Evolutionary conservation across 2,113 vertebrate species (phyloP).

Genomic region (Nycticryphes semicollaris): DNA sequence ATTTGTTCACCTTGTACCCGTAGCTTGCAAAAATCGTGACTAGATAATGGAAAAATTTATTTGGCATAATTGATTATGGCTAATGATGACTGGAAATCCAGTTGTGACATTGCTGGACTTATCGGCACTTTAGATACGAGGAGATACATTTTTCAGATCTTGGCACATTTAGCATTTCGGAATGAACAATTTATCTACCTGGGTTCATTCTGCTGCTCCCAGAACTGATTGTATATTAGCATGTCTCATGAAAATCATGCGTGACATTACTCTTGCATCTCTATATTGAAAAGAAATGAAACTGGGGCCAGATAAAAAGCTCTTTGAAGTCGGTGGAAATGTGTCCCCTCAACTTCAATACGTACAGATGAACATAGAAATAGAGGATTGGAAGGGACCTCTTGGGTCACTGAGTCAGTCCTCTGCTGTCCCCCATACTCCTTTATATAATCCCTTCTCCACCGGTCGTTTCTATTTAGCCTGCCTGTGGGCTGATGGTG

Average conservation of each 20-base stretch:
- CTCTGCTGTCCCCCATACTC: not conserved
- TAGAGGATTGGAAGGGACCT: not conserved
- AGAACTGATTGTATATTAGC: conserved; percentile 29
- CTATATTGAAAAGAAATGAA: conserved; percentile 49
- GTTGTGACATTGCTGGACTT: not conserved
- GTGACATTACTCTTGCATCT: conserved; percentile 31
- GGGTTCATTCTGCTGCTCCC: conserved; percentile 27
- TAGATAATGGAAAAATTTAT: not conserved
- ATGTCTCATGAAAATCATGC: conserved; percentile 38
- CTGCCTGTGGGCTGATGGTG: not conserved
- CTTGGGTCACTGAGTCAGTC: not conserved
- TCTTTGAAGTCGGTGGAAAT: conserved; percentile 22
- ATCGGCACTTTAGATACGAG: not conserved
- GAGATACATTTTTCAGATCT: not conserved
- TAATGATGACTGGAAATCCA: not conserved
- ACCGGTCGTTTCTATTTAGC: not conserved
- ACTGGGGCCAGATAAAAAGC: not conserved
- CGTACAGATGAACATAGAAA: not conserved
- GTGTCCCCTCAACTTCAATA: conserved; percentile 28
- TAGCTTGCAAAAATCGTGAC: not conserved
- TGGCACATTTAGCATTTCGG: conserved; percentile 1
- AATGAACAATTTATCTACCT: conserved; percentile 24
- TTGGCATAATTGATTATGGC: not conserved
- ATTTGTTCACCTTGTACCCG: not conserved
- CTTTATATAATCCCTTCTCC: not conserved